Evolutionary conservation across 1,140 invertebrate genomes (phyloP).

Genomic region (Bradynema listronoti): DNA sequence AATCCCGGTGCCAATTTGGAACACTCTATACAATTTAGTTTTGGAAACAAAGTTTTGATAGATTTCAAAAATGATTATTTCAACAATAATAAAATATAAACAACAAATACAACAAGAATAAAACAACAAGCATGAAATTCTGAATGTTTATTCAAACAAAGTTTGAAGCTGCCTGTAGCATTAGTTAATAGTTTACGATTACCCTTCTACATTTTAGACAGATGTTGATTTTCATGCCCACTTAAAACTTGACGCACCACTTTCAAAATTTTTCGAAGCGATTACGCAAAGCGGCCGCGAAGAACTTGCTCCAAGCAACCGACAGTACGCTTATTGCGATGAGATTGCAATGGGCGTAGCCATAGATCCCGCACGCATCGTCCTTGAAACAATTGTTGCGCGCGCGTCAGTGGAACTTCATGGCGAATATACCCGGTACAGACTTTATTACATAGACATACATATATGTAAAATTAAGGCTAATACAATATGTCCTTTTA

Average conservation of each 20-base stretch:
- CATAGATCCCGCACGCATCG: constrained; percentile 43
- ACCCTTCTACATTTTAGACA: constrained; percentile 22
- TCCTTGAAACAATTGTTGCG: constrained; percentile 37
- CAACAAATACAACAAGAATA: not conserved
- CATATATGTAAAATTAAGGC: not conserved
- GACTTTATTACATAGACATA: not conserved
- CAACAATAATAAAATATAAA: constrained; percentile 1
- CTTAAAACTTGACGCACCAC: constrained; percentile 40
- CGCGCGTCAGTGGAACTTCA: constrained; percentile 46
- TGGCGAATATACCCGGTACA: constrained; percentile 44
- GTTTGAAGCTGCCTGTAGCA: not conserved
- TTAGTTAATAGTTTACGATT: constrained; percentile 2
- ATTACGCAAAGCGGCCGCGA: constrained; percentile 43
- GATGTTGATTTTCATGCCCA: constrained; percentile 51
- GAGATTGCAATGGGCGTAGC: constrained; percentile 49
- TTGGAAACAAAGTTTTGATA: not conserved
- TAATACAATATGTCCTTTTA: constrained; percentile 18
- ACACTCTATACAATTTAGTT: not conserved
- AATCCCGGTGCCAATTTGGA: too few species aligned
- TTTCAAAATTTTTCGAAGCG: constrained; percentile 45
- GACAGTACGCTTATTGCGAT: constrained; percentile 53
- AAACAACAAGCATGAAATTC: constrained; percentile 11
- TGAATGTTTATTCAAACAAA: not conserved
- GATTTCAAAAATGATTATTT: not conserved
- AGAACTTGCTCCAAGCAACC: constrained; percentile 23